Conservation (phyloP, 2,113 vertebrate genomes). For the Prunella fulvescens region DNA sequence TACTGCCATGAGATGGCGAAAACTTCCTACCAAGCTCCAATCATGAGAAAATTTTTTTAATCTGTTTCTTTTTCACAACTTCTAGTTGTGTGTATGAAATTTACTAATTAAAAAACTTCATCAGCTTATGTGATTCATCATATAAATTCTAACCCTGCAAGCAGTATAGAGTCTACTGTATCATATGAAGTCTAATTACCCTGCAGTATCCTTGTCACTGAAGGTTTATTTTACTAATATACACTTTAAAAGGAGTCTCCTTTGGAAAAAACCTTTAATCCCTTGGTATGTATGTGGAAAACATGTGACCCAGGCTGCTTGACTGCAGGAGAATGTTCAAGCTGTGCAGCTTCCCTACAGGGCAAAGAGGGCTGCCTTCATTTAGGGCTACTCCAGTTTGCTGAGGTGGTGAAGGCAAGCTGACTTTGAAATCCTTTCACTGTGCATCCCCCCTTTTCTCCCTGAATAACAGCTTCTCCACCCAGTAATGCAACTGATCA, state of each 20-base stretch:
- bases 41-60: neutral
- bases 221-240: neutral
- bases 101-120: neutral
- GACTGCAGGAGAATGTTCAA: neutral
- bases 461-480: neutral
- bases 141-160: neutral
- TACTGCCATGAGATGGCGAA: neutral
- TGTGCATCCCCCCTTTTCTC: neutral
- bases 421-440: neutral
- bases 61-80: neutral
- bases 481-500: neutral
- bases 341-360: neutral
- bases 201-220: neutral
- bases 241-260: neutral
- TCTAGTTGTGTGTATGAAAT: neutral
- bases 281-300: neutral
- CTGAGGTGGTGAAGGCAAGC: neutral
- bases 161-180: neutral
- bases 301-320: neutral
- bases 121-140: neutral
- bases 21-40: neutral
- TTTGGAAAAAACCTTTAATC: neutral
- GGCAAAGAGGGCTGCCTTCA: neutral
- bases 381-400: neutral
- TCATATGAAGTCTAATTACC: neutral